Evolutionary conservation across 2,888 invertebrate species (phyloP).

Genomic region (Cerastis rubricosa): DNA sequence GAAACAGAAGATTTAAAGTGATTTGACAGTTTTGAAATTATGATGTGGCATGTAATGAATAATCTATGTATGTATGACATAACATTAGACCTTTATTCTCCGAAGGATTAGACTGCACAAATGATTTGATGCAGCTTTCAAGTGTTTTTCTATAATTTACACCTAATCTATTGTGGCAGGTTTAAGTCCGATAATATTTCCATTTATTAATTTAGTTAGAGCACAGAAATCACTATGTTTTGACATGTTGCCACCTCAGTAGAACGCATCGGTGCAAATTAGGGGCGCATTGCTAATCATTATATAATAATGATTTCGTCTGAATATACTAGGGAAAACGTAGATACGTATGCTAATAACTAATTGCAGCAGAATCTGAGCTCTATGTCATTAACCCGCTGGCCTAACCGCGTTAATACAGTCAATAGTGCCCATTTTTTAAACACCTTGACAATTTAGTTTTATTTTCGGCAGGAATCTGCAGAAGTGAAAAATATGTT

Average conservation of each 20-base stretch:
- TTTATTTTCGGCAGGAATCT: background rate
- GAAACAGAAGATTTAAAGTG: background rate
- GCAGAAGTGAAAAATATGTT: background rate
- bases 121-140: background rate
- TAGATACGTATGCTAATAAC: background rate
- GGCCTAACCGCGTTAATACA: background rate
- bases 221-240: background rate
- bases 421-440: background rate
- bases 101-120: background rate
- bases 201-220: background rate
- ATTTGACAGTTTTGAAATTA: background rate
- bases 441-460: background rate
- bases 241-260: too few species aligned
- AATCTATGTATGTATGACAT: background rate
- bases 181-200: background rate
- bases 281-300: background rate
- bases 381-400: background rate
- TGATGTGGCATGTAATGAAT: background rate
- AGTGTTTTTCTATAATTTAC: background rate
- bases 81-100: background rate
- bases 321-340: background rate
- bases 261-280: background rate
- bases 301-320: background rate
- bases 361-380: conserved; percentile 7
- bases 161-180: background rate